Evolutionary conservation across 2,888 invertebrate species (phyloP).

Genomic region (Hylaea fasciaria): DNA sequence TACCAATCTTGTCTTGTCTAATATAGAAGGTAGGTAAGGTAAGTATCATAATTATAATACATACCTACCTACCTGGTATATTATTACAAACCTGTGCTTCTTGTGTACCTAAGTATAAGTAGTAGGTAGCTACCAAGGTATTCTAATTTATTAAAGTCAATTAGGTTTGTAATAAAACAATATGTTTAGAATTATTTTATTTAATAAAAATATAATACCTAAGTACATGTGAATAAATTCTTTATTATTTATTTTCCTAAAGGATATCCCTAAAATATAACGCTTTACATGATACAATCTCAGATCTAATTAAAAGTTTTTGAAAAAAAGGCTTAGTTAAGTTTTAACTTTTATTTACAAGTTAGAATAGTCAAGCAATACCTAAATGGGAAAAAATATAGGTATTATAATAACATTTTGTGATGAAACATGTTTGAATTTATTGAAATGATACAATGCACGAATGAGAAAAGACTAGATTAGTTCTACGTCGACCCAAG

Average conservation of each 20-base stretch:
- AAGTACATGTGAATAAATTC: conserved; percentile 42
- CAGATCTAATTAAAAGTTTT: conserved; percentile 14
- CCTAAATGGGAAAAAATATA: not conserved
- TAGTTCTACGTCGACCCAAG: conserved; percentile 76
- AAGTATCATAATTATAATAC: no score
- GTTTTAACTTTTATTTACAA: conserved; percentile 26
- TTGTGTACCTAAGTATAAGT: no score
- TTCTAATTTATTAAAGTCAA: no score
- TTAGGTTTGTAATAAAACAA: conserved; percentile 7
- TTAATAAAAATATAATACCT: conserved; percentile 40
- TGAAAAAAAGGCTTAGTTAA: conserved; percentile 1
- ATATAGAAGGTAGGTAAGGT: no score
- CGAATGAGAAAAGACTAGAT: conserved; percentile 75
- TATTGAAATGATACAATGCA: conserved; percentile 17
- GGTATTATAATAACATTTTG: not conserved
- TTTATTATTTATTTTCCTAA: conserved; percentile 31
- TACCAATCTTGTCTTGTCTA: no score
- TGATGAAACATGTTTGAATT: conserved; percentile 16
- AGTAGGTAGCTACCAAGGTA: no score
- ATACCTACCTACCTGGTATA: no score
- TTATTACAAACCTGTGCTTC: no score
- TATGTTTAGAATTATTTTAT: conserved; percentile 18
- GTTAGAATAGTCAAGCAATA: conserved; percentile 2
- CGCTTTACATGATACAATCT: conserved; percentile 15
- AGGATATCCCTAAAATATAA: conserved; percentile 19